A percentile compares a stretch with the other conserved stretches of the same genome.
Evolutionary conservation across 2,888 invertebrate species (phyloP).

Genomic region (Eucera pruinosa): DNA sequence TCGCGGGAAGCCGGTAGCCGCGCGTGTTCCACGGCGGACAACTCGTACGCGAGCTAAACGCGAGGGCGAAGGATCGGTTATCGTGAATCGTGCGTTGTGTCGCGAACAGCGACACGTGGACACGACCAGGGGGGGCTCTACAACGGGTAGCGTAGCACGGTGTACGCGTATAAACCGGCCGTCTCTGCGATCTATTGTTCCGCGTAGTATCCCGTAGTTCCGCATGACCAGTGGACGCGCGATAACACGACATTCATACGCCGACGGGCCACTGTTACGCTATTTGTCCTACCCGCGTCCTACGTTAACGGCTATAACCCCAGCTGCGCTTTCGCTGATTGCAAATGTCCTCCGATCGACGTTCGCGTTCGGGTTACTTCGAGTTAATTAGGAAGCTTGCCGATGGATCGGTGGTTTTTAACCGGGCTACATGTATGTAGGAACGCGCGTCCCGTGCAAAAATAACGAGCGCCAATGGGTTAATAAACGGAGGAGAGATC

Average conservation of each 20-base stretch:
- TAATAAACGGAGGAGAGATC: no score
- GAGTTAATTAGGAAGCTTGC: background rate
- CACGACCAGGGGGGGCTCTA: slow-evolving; percentile 31
- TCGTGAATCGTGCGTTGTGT: slow-evolving; percentile 55
- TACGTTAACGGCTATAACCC: slow-evolving; percentile 1
- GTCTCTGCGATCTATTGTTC: slow-evolving; percentile 57
- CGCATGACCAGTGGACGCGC: slow-evolving; percentile 33
- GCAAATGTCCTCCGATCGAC: background rate
- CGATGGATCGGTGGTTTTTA: no score
- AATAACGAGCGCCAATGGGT: no score
- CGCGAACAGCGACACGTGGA: slow-evolving; percentile 50
- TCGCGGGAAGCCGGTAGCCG: slow-evolving; percentile 23
- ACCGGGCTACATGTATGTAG: no score
- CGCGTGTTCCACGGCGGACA: slow-evolving; percentile 46
- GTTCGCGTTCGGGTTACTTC: no score
- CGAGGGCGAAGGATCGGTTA: slow-evolving; percentile 50
- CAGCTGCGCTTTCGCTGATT: slow-evolving; percentile 14
- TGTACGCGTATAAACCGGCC: background rate
- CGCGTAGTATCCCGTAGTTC: slow-evolving; percentile 18
- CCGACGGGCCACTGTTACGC: slow-evolving; percentile 50
- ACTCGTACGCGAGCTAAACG: background rate
- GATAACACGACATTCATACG: slow-evolving; percentile 55
- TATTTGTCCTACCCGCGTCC: slow-evolving; percentile 39
- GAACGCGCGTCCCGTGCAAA: no score
- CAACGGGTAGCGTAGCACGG: slow-evolving; percentile 6